A percentile compares a stretch with the other conserved stretches of the same genome.
Conservation (phyloP, 2,113 vertebrate species). For the Chloropsis hardwickii region DNA sequence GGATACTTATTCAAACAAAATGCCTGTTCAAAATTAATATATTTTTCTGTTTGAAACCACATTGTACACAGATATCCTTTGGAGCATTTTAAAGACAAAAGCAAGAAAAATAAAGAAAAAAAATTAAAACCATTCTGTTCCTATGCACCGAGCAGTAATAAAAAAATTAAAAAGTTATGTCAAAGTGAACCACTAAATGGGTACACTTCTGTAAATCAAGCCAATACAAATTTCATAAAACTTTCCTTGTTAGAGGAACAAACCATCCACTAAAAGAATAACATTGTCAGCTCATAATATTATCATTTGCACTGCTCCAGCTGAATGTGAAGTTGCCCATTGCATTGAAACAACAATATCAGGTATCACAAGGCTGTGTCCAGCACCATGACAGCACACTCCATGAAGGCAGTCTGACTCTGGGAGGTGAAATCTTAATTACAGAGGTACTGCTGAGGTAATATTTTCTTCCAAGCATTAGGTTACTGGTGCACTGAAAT, state of each 20-base stretch:
- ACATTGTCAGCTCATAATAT: neutral
- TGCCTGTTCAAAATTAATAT: conserved; percentile 9
- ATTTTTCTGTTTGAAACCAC: conserved; percentile 10
- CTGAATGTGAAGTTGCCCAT: neutral
- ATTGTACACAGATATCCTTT: neutral
- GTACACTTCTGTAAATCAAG: neutral
- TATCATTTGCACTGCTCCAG: neutral
- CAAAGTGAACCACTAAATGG: neutral
- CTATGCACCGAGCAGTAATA: neutral
- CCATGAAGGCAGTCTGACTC: neutral
- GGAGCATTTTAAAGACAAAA: conserved; percentile 22
- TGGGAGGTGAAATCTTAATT: conserved; percentile 11
- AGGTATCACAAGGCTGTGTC: neutral
- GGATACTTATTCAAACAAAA: conserved; percentile 34
- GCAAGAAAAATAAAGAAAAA: conserved; percentile 39
- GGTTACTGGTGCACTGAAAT: neutral
- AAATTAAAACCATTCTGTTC: neutral
- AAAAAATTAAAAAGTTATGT: neutral
- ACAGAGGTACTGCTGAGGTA: neutral
- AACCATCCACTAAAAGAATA: conserved; percentile 1
- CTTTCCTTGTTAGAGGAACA: conserved; percentile 8
- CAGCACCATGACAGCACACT: neutral
- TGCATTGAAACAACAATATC: conserved; percentile 2
- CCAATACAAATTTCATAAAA: conserved; percentile 39
- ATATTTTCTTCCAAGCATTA: neutral